Base-by-base conservation (phyloP, 2,113 vertebrate genomes). In the Nycticorax nycticorax region DNA sequence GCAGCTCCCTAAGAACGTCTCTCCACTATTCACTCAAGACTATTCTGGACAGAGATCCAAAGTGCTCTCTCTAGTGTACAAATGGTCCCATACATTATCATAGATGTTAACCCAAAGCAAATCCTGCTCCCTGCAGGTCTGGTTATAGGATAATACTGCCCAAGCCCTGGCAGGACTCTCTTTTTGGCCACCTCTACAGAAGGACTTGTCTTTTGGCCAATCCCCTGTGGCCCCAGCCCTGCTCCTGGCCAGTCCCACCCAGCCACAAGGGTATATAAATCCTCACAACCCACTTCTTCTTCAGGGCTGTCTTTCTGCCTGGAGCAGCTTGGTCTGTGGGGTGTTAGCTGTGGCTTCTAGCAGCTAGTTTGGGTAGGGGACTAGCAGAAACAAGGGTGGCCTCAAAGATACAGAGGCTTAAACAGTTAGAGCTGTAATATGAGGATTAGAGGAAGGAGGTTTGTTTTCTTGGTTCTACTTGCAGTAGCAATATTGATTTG, bases 251-350 rank as follows among this genome's bases (percentile, higher is more conserved):
- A 60, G 37, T 15, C 75, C 82, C 67, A 76, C 35, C 39, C 63
- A 86, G 33, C 19, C 81, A 26, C 10, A 37, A n/a, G 50, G 4
- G 4, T 26, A 89, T 56, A 56, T 16, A 85, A 95, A 30, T 8
- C 27, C 35, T 62, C 32, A 43, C 43, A 88, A 24, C 10, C 20
- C 43, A 10, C 4, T 3, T 3, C 4, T 14, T 4, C 3, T 6
- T 4, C 1, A 10, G 26, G 22, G 3, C 0, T 71, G 4, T 16
- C 1, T 21, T 41, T 57, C 9, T 87, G 19, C 0, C 5, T 48
- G 3, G 18, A 41, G 35, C 0, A 39, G 3, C 2, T 1, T n/a
- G 28, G 11, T 32, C 0, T 41, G 1, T 24, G 32, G 13, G 5
- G 56, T 27, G 5, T 0, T 11, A 67, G n/a, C 8, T 53, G 59